A percentile compares a stretch with the other conserved stretches of the same genome.
Evolutionary conservation across 2,113 vertebrate species (phyloP).

Genomic region (Nannobrachium achirus): DNA sequence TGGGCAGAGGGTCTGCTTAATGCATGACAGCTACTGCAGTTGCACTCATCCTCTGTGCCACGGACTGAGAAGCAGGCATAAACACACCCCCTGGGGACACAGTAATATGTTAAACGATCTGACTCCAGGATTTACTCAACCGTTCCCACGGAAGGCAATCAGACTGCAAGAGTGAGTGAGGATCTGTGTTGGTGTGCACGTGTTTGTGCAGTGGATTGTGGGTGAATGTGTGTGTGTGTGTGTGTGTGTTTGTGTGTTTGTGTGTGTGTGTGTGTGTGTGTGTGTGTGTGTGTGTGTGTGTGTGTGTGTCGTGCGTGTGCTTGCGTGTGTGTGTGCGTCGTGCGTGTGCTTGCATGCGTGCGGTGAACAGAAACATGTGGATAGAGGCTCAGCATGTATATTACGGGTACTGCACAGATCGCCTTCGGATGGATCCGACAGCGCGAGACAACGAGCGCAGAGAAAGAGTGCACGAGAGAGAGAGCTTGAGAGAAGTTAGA

Average conservation of each 20-base stretch:
- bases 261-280: slow-evolving; percentile 25
- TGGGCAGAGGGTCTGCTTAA: slow-evolving; percentile 53
- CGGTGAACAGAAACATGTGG: no score
- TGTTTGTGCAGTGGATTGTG: slow-evolving; percentile 8
- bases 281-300: slow-evolving; percentile 30
- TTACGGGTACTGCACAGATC: no score
- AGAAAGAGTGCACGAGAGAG: slow-evolving; percentile 4
- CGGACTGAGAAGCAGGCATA: slow-evolving; percentile 59
- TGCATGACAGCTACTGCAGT: slow-evolving; percentile 49
- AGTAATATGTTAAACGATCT: slow-evolving; percentile 71
- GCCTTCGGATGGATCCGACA: slow-evolving; percentile 50
- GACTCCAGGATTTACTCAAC: slow-evolving; percentile 48
- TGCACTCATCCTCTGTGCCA: slow-evolving; percentile 46
- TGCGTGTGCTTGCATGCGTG: not conserved
- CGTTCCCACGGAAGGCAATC: slow-evolving; percentile 43
- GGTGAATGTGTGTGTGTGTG: slow-evolving; percentile 30
- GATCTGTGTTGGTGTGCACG: slow-evolving; percentile 32
- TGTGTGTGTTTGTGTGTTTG: slow-evolving; percentile 9
- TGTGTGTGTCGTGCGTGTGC: no score
- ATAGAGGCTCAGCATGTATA: no score
- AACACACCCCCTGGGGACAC: slow-evolving; percentile 59
- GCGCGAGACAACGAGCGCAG: slow-evolving; percentile 41
- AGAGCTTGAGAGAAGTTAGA: slow-evolving; percentile 24
- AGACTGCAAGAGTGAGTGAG: slow-evolving; percentile 40
- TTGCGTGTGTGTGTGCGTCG: slow-evolving; percentile 17